Conservation (phyloP, 2,113 vertebrate species). For the Callionymus lyra region DNA sequence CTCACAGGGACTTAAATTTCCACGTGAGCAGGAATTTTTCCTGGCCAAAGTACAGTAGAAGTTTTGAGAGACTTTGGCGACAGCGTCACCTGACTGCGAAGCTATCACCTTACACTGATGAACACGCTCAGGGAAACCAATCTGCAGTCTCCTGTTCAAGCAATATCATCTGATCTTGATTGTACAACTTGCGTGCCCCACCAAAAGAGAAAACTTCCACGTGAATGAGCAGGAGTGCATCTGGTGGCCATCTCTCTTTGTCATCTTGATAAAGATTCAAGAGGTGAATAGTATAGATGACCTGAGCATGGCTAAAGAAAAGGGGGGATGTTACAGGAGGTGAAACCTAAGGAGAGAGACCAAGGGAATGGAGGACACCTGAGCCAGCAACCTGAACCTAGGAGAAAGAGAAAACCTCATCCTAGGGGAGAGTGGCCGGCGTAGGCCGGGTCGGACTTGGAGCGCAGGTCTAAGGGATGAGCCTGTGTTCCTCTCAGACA, state of each 20-base stretch:
- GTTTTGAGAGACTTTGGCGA: conserved; percentile 37
- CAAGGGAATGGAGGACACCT: conserved; percentile 52
- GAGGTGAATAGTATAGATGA: conserved; percentile 49
- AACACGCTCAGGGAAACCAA: conserved; percentile 46
- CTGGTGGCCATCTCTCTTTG: conserved; percentile 44
- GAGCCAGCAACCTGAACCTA: conserved; percentile 52
- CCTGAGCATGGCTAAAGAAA: conserved; percentile 40
- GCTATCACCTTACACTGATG: conserved; percentile 51
- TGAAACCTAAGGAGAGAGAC: conserved; percentile 52
- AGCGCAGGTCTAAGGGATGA: conserved; percentile 17
- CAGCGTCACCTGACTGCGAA: conserved; percentile 49
- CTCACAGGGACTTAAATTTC: conserved; percentile 17
- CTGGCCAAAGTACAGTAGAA: conserved; percentile 19
- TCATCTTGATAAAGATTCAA: conserved; percentile 40
- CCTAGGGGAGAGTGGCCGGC: conserved; percentile 54
- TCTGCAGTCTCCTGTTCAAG: conserved; percentile 41
- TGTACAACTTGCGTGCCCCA: conserved; percentile 41
- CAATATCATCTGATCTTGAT: conserved; percentile 57
- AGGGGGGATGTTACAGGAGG: conserved; percentile 42
- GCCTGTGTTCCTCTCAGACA: conserved; percentile 21
- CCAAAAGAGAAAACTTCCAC: conserved; percentile 32
- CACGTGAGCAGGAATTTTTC: conserved; percentile 22
- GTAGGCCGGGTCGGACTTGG: conserved; percentile 15
- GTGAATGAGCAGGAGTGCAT: conserved; percentile 37
- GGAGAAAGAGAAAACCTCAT: conserved; percentile 60